phyloP scores from a whole-genome alignment of 2,113 vertebrate genomes.

The Opisthocomus hoazin region DNA sequence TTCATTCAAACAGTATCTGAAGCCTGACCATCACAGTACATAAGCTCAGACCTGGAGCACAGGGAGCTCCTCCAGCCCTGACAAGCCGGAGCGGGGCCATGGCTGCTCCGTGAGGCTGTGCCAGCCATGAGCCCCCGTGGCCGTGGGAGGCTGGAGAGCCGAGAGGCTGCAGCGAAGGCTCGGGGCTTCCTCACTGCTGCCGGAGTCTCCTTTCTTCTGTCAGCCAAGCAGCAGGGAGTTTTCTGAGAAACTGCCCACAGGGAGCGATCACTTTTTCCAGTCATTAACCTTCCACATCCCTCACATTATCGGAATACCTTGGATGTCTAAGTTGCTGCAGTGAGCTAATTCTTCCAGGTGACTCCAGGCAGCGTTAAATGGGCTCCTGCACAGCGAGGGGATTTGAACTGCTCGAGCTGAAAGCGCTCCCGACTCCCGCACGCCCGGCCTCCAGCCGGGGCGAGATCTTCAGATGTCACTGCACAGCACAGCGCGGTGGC shows the following conservation, averaged over 20 bases:
- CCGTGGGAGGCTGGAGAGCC: not conserved
- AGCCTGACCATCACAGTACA: accelerated
- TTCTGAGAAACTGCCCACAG: constrained; percentile 51
- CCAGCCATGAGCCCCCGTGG: not conserved
- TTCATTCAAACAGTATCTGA: accelerated
- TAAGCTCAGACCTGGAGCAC: not conserved
- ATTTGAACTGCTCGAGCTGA: constrained; percentile 41
- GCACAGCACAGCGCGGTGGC: not conserved
- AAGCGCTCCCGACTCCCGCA: not conserved
- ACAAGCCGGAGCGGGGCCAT: accelerated
- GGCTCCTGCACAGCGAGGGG: constrained; percentile 43
- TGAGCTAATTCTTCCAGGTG: constrained; percentile 50
- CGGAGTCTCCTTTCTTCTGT: constrained; percentile 47
- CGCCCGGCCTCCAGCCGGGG: constrained; percentile 10
- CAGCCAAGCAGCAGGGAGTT: constrained; percentile 54
- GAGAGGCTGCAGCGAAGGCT: not conserved
- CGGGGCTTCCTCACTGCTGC: not conserved
- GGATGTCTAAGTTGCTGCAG: constrained; percentile 41
- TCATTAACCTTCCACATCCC: constrained; percentile 65
- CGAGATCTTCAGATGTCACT: constrained; percentile 25
- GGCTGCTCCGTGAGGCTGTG: not conserved
- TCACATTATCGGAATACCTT: constrained; percentile 20
- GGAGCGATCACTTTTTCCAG: constrained; percentile 61
- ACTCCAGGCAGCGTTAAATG: constrained; percentile 37
- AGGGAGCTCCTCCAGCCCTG: not conserved